phyloP scores from a whole-genome alignment of 1,140 invertebrate genomes.

The Drosophila hydei region DNA sequence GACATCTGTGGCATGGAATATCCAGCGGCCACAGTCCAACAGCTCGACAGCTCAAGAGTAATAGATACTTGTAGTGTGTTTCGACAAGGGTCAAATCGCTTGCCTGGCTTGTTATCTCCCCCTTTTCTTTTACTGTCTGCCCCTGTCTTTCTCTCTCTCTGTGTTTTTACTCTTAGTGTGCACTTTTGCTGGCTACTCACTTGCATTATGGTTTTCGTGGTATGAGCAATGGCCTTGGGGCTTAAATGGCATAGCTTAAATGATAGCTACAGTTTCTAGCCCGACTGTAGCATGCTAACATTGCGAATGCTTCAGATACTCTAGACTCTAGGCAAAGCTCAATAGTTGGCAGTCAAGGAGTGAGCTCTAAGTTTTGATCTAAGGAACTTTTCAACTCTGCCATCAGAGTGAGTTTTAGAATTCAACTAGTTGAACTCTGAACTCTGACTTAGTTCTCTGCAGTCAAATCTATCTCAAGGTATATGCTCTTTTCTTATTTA shows the following conservation, averaged over 20 bases:
- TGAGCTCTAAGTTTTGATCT: no score
- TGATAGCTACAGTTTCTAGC: constrained; percentile 33
- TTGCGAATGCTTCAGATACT: constrained; percentile 18
- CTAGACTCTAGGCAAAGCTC: no score
- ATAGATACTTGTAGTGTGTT: constrained; percentile 39
- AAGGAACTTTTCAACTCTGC: no score
- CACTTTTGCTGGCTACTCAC: constrained; percentile 9
- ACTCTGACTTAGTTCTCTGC: no score
- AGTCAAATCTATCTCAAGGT: not conserved
- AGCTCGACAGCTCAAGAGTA: constrained; percentile 10
- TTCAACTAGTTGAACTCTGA: no score
- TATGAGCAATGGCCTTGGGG: constrained; percentile 6
- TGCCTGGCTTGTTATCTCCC: constrained; percentile 12
- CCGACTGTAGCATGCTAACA: constrained; percentile 13
- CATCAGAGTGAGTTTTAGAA: no score
- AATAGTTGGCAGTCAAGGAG: no score
- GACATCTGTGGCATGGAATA: constrained; percentile 39
- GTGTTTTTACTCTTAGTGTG: not conserved
- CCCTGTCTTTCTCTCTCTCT: not conserved
- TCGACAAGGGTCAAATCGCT: constrained; percentile 33
- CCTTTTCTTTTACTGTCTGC: not conserved
- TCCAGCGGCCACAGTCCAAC: not conserved
- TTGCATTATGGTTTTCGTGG: constrained; percentile 5
- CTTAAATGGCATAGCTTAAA: constrained; percentile 41
- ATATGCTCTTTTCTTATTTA: not conserved